Evolutionary conservation across 2,797 vertebrate species (phyloP).

Genomic region (Gastrophryne carolinensis): DNA sequence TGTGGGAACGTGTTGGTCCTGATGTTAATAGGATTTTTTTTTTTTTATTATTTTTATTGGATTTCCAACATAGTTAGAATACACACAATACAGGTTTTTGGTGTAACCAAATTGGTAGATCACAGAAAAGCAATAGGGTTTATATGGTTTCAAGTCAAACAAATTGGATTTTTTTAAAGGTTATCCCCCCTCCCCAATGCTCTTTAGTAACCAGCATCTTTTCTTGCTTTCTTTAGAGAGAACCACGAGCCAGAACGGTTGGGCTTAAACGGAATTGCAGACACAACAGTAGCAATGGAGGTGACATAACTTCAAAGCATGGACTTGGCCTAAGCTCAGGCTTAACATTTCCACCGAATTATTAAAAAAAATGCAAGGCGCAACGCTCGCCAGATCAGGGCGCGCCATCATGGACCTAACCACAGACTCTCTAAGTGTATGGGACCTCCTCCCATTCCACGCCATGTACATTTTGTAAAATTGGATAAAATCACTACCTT

Average conservation of each 20-base stretch:
- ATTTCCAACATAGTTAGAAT: too few relatives aligned
- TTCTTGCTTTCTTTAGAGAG: constrained; percentile 71
- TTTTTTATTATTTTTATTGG: too few relatives aligned
- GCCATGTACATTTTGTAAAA: constrained; percentile 91
- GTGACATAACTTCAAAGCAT: constrained; percentile 80
- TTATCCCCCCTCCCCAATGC: too few relatives aligned
- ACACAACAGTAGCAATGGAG: constrained; percentile 91
- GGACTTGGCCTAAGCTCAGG: constrained; percentile 58
- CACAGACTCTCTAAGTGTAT: constrained; percentile 73
- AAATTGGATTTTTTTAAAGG: too few relatives aligned
- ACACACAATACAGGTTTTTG: too few relatives aligned
- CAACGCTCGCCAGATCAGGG: constrained; percentile 69
- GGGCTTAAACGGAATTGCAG: constrained; percentile 84
- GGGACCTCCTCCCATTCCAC: constrained; percentile 80
- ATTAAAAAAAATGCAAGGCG: constrained; percentile 67
- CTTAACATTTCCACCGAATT: constrained; percentile 63
- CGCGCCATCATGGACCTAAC: constrained; percentile 70
- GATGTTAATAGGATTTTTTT: too few relatives aligned
- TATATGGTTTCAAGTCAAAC: too few relatives aligned
- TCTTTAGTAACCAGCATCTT: background rate
- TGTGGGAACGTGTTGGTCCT: too few relatives aligned
- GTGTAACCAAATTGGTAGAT: too few relatives aligned
- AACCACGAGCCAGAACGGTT: constrained; percentile 84
- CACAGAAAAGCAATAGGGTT: too few relatives aligned
- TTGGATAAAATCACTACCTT: constrained; percentile 92